Percentiles rank a stretch among this genome's conserved stretches.
Conservation (phyloP, 2,113 vertebrate genomes). For the Holacanthus passer region DNA sequence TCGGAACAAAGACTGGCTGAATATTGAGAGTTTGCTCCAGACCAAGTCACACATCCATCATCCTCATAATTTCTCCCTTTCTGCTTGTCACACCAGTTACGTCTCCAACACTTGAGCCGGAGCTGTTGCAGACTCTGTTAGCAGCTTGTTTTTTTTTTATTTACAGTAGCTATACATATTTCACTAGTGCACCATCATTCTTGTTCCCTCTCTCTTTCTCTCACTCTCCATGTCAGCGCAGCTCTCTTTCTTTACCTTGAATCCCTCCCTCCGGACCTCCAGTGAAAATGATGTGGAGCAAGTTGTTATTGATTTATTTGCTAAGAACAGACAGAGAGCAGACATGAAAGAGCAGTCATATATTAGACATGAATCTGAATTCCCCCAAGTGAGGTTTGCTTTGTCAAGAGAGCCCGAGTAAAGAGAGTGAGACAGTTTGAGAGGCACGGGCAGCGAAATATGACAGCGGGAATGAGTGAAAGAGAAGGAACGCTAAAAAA, state of each 20-base stretch:
- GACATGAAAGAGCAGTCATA: slow-evolving; percentile 38
- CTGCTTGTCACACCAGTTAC: neutral
- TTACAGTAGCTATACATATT: slow-evolving; percentile 16
- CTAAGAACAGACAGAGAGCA: slow-evolving; percentile 36
- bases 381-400: slow-evolving; percentile 42
- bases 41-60: slow-evolving; percentile 41
- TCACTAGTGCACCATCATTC: neutral
- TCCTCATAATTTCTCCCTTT: slow-evolving; percentile 8
- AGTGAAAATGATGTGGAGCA: slow-evolving; percentile 32
- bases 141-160: slow-evolving; percentile 5
- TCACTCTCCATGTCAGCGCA: neutral
- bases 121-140: neutral
- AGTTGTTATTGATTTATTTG: slow-evolving; percentile 69
- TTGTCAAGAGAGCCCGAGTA: slow-evolving; percentile 22
- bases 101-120: slow-evolving; percentile 1
- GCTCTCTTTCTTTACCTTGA: slow-evolving; percentile 23
- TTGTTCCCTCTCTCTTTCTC: neutral
- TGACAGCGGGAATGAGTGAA: slow-evolving; percentile 15
- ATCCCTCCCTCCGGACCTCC: slow-evolving; percentile 37
- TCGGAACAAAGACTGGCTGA: slow-evolving; percentile 23
- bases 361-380: slow-evolving; percentile 55
- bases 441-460: slow-evolving; percentile 1
- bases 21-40: slow-evolving; percentile 26
- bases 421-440: slow-evolving; percentile 17
- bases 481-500: neutral